Evolutionary conservation across 1,140 invertebrate genomes (phyloP).

Genomic region (Caerostris extrusa): DNA sequence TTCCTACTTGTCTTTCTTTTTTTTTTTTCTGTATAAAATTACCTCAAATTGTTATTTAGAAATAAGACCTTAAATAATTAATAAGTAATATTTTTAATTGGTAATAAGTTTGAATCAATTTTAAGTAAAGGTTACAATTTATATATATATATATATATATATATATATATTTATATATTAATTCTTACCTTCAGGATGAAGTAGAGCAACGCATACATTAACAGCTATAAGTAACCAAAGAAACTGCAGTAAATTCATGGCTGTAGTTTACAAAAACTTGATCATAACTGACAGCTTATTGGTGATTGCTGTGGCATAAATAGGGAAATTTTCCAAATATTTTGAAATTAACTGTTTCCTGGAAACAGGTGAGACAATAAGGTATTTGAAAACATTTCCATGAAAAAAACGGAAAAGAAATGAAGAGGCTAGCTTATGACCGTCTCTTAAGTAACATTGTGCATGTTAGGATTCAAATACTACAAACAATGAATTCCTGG

Average conservation of each 20-base stretch:
- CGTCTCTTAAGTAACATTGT: neutral
- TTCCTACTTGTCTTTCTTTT: too few relatives aligned
- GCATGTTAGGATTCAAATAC: neutral
- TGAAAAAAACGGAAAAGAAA: neutral
- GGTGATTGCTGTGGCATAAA: neutral
- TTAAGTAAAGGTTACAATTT: too few relatives aligned
- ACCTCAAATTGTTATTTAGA: too few relatives aligned
- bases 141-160: neutral
- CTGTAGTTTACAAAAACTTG: neutral
- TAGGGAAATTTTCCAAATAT: neutral
- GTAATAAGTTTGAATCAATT: too few relatives aligned
- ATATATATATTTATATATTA: neutral
- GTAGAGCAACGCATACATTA: conserved; percentile 59
- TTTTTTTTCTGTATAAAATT: too few relatives aligned
- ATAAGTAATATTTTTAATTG: too few relatives aligned
- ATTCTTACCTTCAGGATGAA: conserved; percentile 3
- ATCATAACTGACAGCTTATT: neutral
- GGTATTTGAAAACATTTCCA: neutral
- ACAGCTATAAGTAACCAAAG: conserved; percentile 66
- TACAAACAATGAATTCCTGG: conserved; percentile 22
- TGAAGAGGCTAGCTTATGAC: neutral
- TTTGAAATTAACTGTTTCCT: neutral
- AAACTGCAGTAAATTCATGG: conserved; percentile 56
- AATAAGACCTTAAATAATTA: too few relatives aligned
- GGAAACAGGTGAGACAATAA: neutral